These are phyloP conservation scores for Drosophila rhopaloa DNA, from an alignment of 1,140 invertebrate genomes.

Conservation along the genomic window DNA sequence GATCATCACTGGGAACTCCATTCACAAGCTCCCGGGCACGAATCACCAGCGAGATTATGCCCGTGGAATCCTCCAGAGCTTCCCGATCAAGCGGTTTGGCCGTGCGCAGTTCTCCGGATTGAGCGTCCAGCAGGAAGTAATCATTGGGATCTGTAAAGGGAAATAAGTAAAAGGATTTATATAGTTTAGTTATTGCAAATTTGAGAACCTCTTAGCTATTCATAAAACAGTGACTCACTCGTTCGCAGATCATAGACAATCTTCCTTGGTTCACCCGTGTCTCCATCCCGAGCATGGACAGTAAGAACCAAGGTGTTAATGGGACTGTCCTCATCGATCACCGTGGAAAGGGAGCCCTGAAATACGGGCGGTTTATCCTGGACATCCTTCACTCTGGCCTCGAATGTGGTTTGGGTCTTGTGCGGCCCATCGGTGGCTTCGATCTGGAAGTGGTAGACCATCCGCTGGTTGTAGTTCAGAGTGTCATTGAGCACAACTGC, in stretches of 20 bases:
- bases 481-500: constrained; percentile 88
- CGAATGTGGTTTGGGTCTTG: constrained; percentile 89
- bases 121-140: constrained; percentile 92
- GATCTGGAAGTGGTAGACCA: constrained; percentile 89
- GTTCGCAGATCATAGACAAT: constrained; percentile 92
- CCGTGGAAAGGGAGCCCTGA: constrained; percentile 90
- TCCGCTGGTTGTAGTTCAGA: constrained; percentile 90
- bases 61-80: constrained; percentile 90
- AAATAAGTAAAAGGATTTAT: no score
- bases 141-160: constrained; percentile 90
- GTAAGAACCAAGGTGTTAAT: constrained; percentile 93
- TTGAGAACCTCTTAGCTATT: neutral
- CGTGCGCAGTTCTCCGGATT: constrained; percentile 92
- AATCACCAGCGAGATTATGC: constrained; percentile 90
- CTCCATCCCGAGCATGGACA: constrained; percentile 92
- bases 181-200: neutral
- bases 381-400: constrained; percentile 92
- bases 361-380: constrained; percentile 94
- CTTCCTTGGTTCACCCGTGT: constrained; percentile 91
- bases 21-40: constrained; percentile 91
- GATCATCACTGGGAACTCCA: constrained; percentile 88
- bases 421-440: constrained; percentile 91
- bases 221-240: constrained; percentile 87
- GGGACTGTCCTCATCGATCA: constrained; percentile 92
- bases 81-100: constrained; percentile 94